A percentile compares a stretch with the other conserved stretches of the same genome.
These are phyloP conservation scores for Albula goreensis DNA, from an alignment of 2,113 vertebrate species.

Conservation along the genomic window DNA sequence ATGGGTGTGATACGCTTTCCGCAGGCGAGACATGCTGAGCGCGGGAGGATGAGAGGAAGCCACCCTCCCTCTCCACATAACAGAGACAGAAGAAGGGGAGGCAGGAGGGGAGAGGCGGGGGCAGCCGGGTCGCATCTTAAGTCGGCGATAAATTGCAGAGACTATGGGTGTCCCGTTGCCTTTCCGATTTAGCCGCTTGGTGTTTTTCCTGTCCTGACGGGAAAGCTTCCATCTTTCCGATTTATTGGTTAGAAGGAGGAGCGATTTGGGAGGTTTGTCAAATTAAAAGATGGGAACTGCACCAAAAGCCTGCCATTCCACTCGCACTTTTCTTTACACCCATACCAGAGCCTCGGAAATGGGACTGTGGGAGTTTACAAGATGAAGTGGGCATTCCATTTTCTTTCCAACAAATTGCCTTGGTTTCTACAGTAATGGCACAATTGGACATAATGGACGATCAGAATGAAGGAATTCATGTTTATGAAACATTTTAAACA, in stretches of 20 bases:
- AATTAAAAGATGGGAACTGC: background rate
- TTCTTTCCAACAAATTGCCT: background rate
- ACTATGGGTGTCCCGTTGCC: background rate
- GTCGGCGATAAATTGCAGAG: background rate
- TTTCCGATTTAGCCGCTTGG: background rate
- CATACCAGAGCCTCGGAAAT: background rate
- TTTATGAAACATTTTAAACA: background rate
- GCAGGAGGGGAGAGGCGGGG: background rate
- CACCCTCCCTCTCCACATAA: conserved; percentile 19
- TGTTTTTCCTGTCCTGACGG: background rate
- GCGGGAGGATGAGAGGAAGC: conserved; percentile 11
- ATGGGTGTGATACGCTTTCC: conserved; percentile 22
- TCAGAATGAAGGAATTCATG: background rate
- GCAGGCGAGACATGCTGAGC: conserved; percentile 35
- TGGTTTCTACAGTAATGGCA: background rate
- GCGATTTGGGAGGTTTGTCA: background rate
- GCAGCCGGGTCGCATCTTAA: background rate
- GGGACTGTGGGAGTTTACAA: background rate
- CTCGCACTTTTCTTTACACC: background rate
- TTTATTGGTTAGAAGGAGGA: background rate
- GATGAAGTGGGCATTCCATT: background rate
- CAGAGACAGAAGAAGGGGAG: conserved; percentile 8
- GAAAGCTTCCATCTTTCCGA: background rate
- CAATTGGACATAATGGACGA: background rate
- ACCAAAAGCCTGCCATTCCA: background rate